Percentiles rank a stretch among this genome's conserved stretches.
phyloP scores from a whole-genome alignment of 2,113 vertebrate species.

The Larimichthys crocea region DNA sequence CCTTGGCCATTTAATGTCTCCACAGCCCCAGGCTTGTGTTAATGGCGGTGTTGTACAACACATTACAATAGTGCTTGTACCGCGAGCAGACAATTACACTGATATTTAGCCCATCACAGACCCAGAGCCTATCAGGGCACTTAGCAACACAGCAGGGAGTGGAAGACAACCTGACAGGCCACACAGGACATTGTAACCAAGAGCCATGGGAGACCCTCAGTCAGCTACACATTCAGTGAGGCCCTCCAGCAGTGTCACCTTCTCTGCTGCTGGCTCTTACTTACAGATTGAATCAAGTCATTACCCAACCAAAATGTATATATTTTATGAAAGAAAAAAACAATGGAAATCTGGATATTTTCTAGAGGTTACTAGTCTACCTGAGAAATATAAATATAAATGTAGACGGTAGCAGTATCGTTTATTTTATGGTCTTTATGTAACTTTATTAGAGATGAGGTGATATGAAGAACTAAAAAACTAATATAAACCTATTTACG shows the following conservation, averaged over 20 bases:
- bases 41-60: constrained; percentile 93
- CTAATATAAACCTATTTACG: background rate
- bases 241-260: constrained; percentile 7
- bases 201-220: constrained; percentile 37
- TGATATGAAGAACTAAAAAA: background rate
- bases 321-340: no score
- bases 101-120: constrained; percentile 91
- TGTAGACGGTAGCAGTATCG: no score
- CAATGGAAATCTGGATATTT: background rate
- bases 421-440: background rate
- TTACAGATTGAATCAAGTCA: constrained; percentile 19
- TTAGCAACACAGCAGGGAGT: constrained; percentile 84
- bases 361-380: background rate
- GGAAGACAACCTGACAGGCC: constrained; percentile 84
- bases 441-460: background rate
- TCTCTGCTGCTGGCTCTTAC: constrained; percentile 33
- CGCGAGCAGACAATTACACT: constrained; percentile 89
- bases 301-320: background rate
- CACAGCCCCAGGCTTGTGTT: constrained; percentile 89
- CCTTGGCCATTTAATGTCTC: constrained; percentile 81
- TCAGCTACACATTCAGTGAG: background rate
- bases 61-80: constrained; percentile 83
- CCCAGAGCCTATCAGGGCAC: constrained; percentile 79
- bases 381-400: background rate
- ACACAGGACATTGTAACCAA: constrained; percentile 60